These are phyloP conservation scores for Prunella fulvescens DNA, from an alignment of 2,113 vertebrate species.

Conservation along the genomic window DNA sequence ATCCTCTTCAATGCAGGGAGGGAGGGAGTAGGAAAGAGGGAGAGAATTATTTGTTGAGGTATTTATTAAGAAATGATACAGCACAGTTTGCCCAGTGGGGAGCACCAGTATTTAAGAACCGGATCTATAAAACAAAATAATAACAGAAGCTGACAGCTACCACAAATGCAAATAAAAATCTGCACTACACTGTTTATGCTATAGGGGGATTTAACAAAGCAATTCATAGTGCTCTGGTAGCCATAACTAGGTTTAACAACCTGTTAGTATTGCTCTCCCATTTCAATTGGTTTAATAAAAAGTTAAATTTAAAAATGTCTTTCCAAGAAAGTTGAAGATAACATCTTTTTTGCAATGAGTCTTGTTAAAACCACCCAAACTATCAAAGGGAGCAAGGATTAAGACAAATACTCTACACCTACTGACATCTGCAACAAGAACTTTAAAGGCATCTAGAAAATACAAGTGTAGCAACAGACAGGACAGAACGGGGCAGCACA, in stretches of 20 bases:
- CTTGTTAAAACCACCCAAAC: background rate
- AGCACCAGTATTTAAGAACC: background rate
- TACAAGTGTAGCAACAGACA: background rate
- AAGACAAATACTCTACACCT: background rate
- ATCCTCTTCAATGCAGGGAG: background rate
- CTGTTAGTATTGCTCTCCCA: background rate
- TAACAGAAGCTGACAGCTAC: background rate
- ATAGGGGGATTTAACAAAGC: background rate
- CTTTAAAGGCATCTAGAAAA: background rate
- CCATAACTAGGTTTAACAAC: background rate
- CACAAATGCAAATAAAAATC: constrained; percentile 11
- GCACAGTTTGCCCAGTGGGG: background rate
- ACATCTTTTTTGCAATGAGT: background rate
- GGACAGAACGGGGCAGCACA: background rate
- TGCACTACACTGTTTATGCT: background rate
- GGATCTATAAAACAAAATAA: constrained; percentile 1
- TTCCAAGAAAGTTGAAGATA: background rate
- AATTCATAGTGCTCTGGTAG: background rate
- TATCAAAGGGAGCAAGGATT: rapidly evolving
- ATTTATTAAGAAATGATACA: background rate
- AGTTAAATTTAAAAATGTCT: background rate
- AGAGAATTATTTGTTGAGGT: background rate
- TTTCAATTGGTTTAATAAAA: background rate
- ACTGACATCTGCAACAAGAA: background rate
- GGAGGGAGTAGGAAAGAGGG: background rate